Evolutionary conservation across 2,113 vertebrate genomes (phyloP).

Genomic region (Xenopus laevis): DNA sequence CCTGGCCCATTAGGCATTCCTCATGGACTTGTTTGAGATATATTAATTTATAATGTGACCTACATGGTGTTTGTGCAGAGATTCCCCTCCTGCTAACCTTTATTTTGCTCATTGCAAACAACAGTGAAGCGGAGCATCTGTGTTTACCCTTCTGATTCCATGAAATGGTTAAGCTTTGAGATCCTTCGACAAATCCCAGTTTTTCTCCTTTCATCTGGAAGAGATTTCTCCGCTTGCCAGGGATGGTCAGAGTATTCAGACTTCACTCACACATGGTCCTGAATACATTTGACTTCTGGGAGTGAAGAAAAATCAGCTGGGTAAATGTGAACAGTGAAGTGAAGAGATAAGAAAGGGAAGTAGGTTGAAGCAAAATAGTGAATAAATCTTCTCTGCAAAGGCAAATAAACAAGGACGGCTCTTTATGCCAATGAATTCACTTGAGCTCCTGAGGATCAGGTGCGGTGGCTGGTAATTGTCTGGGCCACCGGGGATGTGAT

Average conservation of each 20-base stretch:
- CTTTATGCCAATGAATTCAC: background rate
- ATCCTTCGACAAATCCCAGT: background rate
- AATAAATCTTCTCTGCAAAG: constrained; percentile 2
- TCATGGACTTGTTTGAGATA: too few relatives aligned
- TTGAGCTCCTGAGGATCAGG: background rate
- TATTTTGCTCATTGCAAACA: too few relatives aligned
- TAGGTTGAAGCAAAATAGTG: constrained; percentile 1
- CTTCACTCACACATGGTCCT: background rate
- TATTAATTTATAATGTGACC: too few relatives aligned
- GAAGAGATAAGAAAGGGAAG: constrained; percentile 12
- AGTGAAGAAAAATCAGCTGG: background rate
- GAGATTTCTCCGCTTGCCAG: constrained; percentile 1
- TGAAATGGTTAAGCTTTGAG: background rate
- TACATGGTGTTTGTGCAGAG: too few relatives aligned
- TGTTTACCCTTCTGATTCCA: too few relatives aligned
- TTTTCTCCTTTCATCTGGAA: background rate
- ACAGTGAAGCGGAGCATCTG: too few relatives aligned
- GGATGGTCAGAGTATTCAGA: constrained; percentile 4
- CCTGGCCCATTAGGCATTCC: too few relatives aligned
- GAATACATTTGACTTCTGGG: constrained; percentile 15
- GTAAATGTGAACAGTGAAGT: constrained; percentile 20
- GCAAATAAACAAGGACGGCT: constrained; percentile 1
- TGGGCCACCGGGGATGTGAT: constrained; percentile 3
- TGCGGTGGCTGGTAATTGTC: background rate
- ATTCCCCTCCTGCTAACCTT: too few relatives aligned